Evolutionary conservation across 2,113 vertebrate species (phyloP).

Genomic region (Gallinago jamesoni): DNA sequence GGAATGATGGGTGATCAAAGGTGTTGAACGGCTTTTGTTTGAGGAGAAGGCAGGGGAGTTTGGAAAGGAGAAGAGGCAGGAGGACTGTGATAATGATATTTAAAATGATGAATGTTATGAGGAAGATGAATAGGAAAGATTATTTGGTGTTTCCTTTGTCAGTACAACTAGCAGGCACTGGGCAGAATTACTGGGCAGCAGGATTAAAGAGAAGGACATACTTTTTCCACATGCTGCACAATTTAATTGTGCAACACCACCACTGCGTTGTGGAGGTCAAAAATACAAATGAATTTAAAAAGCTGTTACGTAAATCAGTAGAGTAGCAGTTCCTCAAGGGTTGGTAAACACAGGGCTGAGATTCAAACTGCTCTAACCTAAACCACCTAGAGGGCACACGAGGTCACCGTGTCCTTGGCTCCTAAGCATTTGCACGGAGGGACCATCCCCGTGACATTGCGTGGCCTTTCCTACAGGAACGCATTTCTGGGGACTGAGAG

Average conservation of each 20-base stretch:
- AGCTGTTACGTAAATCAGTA: not conserved
- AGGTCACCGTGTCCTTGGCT: not conserved
- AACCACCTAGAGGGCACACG: not conserved
- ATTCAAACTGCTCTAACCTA: not conserved
- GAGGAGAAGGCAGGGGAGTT: not conserved
- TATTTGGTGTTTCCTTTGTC: not conserved
- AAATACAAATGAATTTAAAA: not conserved
- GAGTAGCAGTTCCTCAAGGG: not conserved
- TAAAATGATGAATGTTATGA: not conserved
- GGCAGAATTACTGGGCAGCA: not conserved
- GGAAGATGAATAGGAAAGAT: not conserved
- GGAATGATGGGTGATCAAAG: not conserved
- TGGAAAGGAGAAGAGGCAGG: not conserved
- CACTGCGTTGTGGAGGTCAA: not conserved
- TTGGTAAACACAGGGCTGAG: not conserved
- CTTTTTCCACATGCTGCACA: not conserved
- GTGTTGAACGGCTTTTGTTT: not conserved
- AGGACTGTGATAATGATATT: not conserved
- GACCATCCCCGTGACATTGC: not conserved
- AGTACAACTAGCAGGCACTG: no score
- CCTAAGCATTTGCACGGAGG: rapidly evolving
- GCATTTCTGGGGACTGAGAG: not conserved
- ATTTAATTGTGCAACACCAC: not conserved
- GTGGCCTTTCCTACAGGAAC: not conserved
- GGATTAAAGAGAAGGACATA: not conserved